These are phyloP conservation scores for Enteromius mattozi DNA, from an alignment of 2,797 vertebrate genomes.

Conservation along the genomic window DNA sequence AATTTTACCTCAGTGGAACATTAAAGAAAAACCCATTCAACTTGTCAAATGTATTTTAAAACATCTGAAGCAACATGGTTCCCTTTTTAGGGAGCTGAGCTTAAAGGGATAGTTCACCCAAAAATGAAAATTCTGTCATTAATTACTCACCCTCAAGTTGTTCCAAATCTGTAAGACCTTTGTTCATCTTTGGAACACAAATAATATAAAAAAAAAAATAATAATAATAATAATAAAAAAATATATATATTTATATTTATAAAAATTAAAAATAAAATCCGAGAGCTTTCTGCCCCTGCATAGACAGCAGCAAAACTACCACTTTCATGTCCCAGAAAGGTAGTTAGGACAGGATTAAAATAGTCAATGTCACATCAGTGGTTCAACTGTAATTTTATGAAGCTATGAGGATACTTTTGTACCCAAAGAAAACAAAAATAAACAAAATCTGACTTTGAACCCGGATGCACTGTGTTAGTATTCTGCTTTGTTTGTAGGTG, in stretches of 20 bases:
- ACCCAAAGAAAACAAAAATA: too few species aligned
- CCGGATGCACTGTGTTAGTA: too few species aligned
- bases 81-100: not conserved
- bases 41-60: not conserved
- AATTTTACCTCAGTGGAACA: not conserved
- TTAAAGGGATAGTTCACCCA: not conserved
- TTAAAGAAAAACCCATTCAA: not conserved
- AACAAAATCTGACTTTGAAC: too few species aligned
- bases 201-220: not conserved
- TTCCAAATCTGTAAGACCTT: not conserved
- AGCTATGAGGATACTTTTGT: not conserved
- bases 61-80: not conserved
- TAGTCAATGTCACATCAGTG: not conserved
- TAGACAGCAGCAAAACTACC: not conserved
- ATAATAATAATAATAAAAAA: too few species aligned
- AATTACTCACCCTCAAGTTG: not conserved
- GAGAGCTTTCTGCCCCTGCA: not conserved
- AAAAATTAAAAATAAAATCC: not conserved
- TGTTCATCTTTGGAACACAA: not conserved
- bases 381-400: not conserved
- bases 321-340: not conserved
- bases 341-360: not conserved
- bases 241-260: too few species aligned
- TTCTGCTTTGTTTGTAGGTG: too few species aligned
- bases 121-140: not conserved